Percentiles rank a stretch among this genome's conserved stretches.
Conservation (phyloP, 2,888 invertebrate genomes). For the Acleris literana region DNA sequence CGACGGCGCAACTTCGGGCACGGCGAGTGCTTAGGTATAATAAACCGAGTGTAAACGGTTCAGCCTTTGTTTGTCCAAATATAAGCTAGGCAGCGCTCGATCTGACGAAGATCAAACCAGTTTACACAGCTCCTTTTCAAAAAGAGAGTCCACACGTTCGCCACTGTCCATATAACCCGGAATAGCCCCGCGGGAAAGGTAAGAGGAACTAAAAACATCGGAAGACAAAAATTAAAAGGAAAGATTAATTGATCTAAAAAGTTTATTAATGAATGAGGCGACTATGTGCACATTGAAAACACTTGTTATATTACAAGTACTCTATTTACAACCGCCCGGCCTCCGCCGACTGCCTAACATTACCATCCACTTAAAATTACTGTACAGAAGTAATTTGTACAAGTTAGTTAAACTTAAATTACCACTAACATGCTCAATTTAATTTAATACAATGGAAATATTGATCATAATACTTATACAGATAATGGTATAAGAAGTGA, state of each 20-base stretch:
- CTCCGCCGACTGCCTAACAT: slow-evolving; percentile 43
- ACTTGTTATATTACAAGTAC: slow-evolving; percentile 75
- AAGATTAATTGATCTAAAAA: slow-evolving; percentile 79
- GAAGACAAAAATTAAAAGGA: slow-evolving; percentile 56
- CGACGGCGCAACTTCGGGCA: not conserved
- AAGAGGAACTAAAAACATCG: slow-evolving; percentile 42
- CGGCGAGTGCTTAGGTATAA: not conserved
- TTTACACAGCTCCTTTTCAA: not conserved
- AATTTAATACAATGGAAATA: slow-evolving; percentile 77
- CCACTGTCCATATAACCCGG: slow-evolving; percentile 1
- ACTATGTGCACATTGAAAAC: slow-evolving; percentile 84
- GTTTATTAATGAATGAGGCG: slow-evolving; percentile 83
- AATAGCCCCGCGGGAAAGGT: slow-evolving; percentile 40
- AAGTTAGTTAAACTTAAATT: slow-evolving; percentile 66
- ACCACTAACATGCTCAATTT: slow-evolving; percentile 67
- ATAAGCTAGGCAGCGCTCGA: not conserved
- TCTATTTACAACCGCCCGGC: slow-evolving; percentile 71
- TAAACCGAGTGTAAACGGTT: slow-evolving; percentile 15
- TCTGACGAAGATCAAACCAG: not conserved
- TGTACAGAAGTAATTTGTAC: slow-evolving; percentile 82
- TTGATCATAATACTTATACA: slow-evolving; percentile 81
- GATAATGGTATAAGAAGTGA: slow-evolving; percentile 78
- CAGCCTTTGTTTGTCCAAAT: slow-evolving; percentile 3
- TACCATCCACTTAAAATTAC: slow-evolving; percentile 57
- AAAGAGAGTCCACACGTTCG: not conserved